A percentile compares a stretch with the other conserved stretches of the same genome.
phyloP scores from a whole-genome alignment of 2,113 vertebrate genomes.

The Emydura subglobosa region DNA sequence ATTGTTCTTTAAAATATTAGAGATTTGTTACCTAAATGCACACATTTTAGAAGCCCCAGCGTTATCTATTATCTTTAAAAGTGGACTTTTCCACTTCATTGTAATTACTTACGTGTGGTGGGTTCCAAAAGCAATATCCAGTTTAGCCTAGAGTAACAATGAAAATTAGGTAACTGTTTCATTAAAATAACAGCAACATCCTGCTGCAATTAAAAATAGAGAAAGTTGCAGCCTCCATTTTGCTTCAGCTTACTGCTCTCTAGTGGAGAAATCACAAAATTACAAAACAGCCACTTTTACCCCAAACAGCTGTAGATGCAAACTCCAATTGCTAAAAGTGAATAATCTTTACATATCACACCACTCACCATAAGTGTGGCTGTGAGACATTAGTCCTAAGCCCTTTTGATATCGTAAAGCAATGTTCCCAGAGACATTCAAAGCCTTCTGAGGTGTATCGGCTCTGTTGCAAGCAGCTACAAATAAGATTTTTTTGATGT shows the following conservation, averaged over 20 bases:
- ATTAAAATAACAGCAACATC: neutral
- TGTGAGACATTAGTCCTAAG: neutral
- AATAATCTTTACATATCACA: neutral
- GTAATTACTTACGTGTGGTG: slow-evolving; percentile 95
- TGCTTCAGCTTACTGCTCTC: slow-evolving; percentile 71
- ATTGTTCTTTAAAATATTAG: neutral
- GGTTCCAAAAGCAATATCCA: slow-evolving; percentile 98
- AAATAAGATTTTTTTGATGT: neutral
- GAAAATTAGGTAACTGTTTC: neutral
- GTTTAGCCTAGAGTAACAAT: slow-evolving; percentile 87
- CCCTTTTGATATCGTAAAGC: neutral
- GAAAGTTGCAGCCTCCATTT: neutral
- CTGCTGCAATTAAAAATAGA: neutral
- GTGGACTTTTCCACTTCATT: neutral
- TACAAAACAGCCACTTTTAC: neutral
- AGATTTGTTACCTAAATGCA: too few relatives aligned
- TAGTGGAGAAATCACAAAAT: slow-evolving; percentile 63
- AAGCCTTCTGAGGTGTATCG: accelerated
- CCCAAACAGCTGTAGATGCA: neutral
- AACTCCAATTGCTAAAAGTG: neutral
- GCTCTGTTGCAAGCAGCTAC: neutral
- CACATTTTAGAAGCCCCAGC: neutral
- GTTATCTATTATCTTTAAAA: neutral
- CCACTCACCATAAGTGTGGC: neutral
- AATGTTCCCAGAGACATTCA: neutral